Evolutionary conservation across 2,888 invertebrate species (phyloP).

Genomic region (Celastrina argiolus): DNA sequence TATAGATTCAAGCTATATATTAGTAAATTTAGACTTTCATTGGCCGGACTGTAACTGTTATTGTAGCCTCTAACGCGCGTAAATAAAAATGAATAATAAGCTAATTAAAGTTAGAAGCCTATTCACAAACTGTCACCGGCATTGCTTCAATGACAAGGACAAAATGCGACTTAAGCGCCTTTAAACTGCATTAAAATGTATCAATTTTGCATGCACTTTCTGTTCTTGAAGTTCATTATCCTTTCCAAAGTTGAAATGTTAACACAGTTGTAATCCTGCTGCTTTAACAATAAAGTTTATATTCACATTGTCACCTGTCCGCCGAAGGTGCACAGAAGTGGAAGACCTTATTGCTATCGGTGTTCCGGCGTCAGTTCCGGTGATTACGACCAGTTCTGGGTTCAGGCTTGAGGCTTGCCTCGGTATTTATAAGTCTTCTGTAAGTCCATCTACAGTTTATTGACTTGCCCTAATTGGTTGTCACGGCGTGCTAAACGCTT

Average conservation of each 20-base stretch:
- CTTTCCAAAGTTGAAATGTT: neutral
- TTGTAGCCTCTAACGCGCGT: too few species aligned
- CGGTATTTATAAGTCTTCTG: conserved; percentile 10
- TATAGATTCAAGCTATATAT: neutral
- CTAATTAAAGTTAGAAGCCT: too few species aligned
- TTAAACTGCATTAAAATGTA: neutral
- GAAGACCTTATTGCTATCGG: conserved; percentile 6
- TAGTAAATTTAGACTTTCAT: too few species aligned
- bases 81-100: too few species aligned
- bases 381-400: conserved; percentile 5
- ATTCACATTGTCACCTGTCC: neutral
- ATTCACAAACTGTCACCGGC: too few species aligned
- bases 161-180: too few species aligned
- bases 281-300: neutral
- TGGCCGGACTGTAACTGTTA: too few species aligned
- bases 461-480: neutral
- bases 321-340: neutral
- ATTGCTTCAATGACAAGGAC: too few species aligned
- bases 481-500: neutral
- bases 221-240: neutral
- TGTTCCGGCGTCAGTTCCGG: conserved; percentile 1
- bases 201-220: neutral
- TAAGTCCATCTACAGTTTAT: neutral
- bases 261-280: neutral
- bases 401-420: conserved; percentile 7